Percentiles rank a stretch among this genome's conserved stretches.
These are phyloP conservation scores for Criorhina ranunculi DNA, from an alignment of 2,888 invertebrate genomes.

Conservation along the genomic window DNA sequence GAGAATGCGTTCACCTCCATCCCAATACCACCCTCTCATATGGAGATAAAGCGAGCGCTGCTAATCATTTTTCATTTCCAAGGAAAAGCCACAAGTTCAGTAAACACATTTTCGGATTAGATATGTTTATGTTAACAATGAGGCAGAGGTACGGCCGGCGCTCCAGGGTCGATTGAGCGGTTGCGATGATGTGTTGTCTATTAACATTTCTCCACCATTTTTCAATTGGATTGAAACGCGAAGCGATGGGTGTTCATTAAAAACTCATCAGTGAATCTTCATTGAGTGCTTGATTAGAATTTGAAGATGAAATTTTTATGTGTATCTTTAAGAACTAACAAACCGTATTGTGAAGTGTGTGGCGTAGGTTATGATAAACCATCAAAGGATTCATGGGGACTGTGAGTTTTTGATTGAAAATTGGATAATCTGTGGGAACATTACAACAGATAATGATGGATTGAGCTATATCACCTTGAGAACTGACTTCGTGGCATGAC, in stretches of 20 bases:
- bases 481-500: too few relatives aligned
- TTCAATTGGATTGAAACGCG: constrained; percentile 31
- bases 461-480: too few relatives aligned
- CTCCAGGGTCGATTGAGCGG: constrained; percentile 47
- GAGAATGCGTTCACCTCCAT: neutral
- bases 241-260: constrained; percentile 62
- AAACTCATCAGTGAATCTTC: constrained; percentile 64
- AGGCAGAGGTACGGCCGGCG: neutral
- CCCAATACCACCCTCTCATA: neutral
- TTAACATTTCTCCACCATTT: constrained; percentile 64
- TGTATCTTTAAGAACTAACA: constrained; percentile 12
- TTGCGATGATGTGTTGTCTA: constrained; percentile 60
- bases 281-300: constrained; percentile 57
- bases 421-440: constrained; percentile 1
- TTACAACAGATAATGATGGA: too few relatives aligned
- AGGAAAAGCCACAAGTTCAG: constrained; percentile 42
- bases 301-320: constrained; percentile 63
- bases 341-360: constrained; percentile 15
- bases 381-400: neutral
- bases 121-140: constrained; percentile 20
- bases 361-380: neutral
- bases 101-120: constrained; percentile 54
- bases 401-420: neutral
- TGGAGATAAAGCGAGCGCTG: too few relatives aligned
- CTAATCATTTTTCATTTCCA: constrained; percentile 53